phyloP scores from a whole-genome alignment of 2,888 invertebrate species.

The Drosophila aldrichi region DNA sequence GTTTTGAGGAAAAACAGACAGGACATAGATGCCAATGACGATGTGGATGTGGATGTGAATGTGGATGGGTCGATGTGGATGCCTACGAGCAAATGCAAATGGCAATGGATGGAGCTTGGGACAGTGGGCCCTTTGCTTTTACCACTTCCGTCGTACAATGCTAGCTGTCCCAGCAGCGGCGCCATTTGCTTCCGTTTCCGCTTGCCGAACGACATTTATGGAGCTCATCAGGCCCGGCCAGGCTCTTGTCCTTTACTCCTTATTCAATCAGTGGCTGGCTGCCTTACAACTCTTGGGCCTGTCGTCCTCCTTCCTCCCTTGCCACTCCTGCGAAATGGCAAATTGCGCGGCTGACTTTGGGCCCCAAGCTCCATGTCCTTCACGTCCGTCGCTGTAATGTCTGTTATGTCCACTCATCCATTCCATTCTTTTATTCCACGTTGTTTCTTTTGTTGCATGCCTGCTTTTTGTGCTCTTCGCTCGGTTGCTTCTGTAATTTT shows the following conservation, averaged over 20 bases:
- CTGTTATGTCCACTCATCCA: slow-evolving; percentile 61
- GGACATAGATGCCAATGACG: slow-evolving; percentile 26
- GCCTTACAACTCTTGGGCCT: slow-evolving; percentile 37
- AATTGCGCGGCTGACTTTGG: slow-evolving; percentile 56
- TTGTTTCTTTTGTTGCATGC: slow-evolving; percentile 42
- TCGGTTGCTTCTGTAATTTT: slow-evolving; percentile 68
- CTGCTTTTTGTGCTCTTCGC: slow-evolving; percentile 56
- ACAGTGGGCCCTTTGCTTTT: slow-evolving; percentile 52
- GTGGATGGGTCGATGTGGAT: slow-evolving; percentile 18
- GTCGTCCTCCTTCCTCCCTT: not conserved
- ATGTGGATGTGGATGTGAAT: slow-evolving; percentile 20
- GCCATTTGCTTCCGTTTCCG: slow-evolving; percentile 69
- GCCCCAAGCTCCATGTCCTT: slow-evolving; percentile 24
- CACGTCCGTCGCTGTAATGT: slow-evolving; percentile 37
- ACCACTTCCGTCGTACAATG: slow-evolving; percentile 69
- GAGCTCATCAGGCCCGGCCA: slow-evolving; percentile 58
- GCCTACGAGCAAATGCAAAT: slow-evolving; percentile 62
- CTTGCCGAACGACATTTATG: slow-evolving; percentile 67
- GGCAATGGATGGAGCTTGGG: slow-evolving; percentile 54
- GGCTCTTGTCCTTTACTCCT: slow-evolving; percentile 70
- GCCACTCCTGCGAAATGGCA: slow-evolving; percentile 49
- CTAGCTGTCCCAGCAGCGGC: slow-evolving; percentile 61
- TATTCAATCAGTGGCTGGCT: slow-evolving; percentile 73
- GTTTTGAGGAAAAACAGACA: slow-evolving; percentile 23
- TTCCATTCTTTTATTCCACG: slow-evolving; percentile 39